Percentiles rank a stretch among this genome's conserved stretches.
Conservation (phyloP, 2,888 invertebrate species). For the Lissonota sp. region DNA sequence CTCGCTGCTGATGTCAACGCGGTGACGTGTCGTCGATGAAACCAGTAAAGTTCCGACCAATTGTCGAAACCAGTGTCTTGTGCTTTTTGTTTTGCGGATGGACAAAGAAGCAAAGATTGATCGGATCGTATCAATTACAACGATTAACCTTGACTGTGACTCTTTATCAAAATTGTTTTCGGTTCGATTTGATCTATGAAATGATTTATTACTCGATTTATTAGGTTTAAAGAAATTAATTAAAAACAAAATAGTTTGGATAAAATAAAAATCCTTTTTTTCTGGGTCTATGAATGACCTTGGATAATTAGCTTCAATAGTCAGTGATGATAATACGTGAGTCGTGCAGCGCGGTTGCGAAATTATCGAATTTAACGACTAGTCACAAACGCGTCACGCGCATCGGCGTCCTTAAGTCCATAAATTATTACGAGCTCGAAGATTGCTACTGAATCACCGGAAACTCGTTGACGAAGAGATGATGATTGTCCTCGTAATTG, state of each 20-base stretch:
- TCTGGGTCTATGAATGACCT: no score
- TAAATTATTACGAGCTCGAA: conserved; percentile 38
- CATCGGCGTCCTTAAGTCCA: conserved; percentile 6
- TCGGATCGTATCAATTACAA: conserved; percentile 6
- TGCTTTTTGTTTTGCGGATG: no score
- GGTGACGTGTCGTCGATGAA: conserved; percentile 39
- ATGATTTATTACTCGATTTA: no score
- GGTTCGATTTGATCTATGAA: not conserved
- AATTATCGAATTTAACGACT: conserved; percentile 27
- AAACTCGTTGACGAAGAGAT: conserved; percentile 3
- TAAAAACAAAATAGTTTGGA: no score
- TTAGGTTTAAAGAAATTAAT: no score
- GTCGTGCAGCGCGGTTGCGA: conserved; percentile 1
- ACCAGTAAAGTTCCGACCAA: conserved; percentile 31
- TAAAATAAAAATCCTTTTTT: no score
- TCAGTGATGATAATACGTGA: not conserved
- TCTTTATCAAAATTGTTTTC: no score
- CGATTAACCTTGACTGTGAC: conserved; percentile 9
- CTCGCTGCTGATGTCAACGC: conserved; percentile 42
- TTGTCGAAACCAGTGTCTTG: no score
- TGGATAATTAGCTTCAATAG: not conserved
- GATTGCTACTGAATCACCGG: conserved; percentile 39
- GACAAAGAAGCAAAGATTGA: conserved; percentile 34
- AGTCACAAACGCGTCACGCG: not conserved
- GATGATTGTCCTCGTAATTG: no score